phyloP scores from a whole-genome alignment of 2,888 invertebrate species.

The Cephalotes varians region DNA sequence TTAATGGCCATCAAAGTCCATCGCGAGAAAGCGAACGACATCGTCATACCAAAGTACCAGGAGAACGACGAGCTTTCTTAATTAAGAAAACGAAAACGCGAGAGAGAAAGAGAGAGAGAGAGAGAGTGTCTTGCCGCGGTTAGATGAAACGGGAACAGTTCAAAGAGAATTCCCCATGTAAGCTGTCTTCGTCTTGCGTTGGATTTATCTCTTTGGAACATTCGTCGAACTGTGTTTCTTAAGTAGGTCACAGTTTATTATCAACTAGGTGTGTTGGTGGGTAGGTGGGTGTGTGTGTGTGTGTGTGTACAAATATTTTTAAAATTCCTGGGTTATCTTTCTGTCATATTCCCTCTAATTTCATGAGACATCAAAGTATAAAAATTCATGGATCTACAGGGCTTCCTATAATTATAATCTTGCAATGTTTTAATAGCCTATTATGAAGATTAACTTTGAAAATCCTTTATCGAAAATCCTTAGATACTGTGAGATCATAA shows the following conservation, averaged over 20 bases:
- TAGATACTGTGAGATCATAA: not conserved
- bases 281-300: too few species aligned
- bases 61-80: conserved; percentile 69
- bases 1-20: conserved; percentile 52
- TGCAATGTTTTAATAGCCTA: not conserved
- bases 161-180: conserved; percentile 47
- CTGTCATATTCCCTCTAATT: not conserved
- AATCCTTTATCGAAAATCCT: not conserved
- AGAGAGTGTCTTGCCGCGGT: conserved; percentile 27
- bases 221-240: conserved; percentile 4
- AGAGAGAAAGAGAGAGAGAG: too few species aligned
- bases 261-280: not conserved
- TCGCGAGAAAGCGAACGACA: conserved; percentile 46
- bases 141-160: conserved; percentile 35
- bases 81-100: conserved; percentile 64
- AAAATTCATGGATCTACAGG: not conserved
- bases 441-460: not conserved
- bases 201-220: conserved; percentile 6
- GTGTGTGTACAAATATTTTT: not conserved
- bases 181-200: conserved; percentile 1
- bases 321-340: not conserved
- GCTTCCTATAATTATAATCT: not conserved
- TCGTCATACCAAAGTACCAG: conserved; percentile 25
- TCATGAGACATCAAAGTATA: not conserved
- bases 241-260: conserved; percentile 32